Conservation (phyloP, 2,888 invertebrate genomes). For the Brenthis hecate region DNA sequence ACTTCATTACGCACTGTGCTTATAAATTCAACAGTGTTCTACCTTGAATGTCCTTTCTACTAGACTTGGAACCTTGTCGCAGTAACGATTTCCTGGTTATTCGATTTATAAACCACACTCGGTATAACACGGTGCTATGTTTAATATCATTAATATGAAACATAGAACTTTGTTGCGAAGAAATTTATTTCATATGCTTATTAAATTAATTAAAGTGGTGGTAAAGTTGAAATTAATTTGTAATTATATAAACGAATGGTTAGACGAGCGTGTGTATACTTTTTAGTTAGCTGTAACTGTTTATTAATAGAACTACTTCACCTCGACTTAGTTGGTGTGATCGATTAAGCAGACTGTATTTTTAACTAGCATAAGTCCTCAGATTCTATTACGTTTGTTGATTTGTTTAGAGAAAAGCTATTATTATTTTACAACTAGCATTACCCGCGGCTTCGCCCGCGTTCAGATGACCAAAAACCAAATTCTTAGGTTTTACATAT, state of each 20-base stretch:
- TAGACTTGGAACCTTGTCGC: conserved; percentile 17
- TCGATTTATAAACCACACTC: conserved; percentile 12
- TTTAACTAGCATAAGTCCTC: too few relatives aligned
- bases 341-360: too few relatives aligned
- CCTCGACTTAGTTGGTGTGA: too few relatives aligned
- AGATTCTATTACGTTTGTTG: too few relatives aligned
- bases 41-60: neutral
- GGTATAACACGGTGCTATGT: conserved; percentile 5
- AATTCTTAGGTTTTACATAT: too few relatives aligned
- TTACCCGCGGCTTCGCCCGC: too few relatives aligned
- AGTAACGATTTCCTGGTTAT: neutral
- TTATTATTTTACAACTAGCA: too few relatives aligned
- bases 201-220: conserved; percentile 30
- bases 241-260: conserved; percentile 13
- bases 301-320: too few relatives aligned
- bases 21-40: conserved; percentile 33
- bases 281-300: too few relatives aligned
- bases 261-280: neutral
- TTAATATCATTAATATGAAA: conserved; percentile 8
- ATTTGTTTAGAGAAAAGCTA: too few relatives aligned
- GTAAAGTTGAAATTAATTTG: conserved; percentile 16
- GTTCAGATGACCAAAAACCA: too few relatives aligned
- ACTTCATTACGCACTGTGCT: conserved; percentile 45
- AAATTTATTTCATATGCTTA: conserved; percentile 15
- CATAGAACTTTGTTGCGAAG: conserved; percentile 1